Conservation (phyloP, 2,797 vertebrate genomes). For the Momotus momota region DNA sequence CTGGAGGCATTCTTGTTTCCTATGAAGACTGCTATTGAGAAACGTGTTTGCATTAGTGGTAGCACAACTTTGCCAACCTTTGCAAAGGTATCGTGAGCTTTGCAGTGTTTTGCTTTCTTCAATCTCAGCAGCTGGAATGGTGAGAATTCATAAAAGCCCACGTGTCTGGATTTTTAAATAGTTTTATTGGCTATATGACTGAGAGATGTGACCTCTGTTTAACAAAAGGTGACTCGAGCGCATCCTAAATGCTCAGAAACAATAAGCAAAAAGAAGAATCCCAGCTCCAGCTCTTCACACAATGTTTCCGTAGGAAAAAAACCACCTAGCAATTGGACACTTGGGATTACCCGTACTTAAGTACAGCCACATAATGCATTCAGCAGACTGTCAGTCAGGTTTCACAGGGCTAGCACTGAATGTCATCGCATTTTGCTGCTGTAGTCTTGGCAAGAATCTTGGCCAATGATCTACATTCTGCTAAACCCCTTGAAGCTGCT, state of each 20-base stretch:
- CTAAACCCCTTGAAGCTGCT: not conserved
- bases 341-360: not conserved
- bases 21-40: not conserved
- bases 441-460: not conserved
- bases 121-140: not conserved
- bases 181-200: not conserved
- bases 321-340: not conserved
- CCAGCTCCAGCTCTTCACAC: not conserved
- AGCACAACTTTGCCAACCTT: not conserved
- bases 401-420: not conserved
- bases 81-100: not conserved
- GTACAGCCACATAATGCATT: not conserved
- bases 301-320: not conserved
- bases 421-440: not conserved
- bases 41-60: not conserved
- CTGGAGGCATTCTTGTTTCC: not conserved
- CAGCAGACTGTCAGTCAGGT: not conserved
- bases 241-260: not conserved
- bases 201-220: not conserved
- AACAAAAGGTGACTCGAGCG: not conserved
- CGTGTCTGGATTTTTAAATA: not conserved
- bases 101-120: conserved; percentile 3
- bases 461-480: not conserved
- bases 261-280: not conserved
- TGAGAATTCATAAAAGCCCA: not conserved